Base-by-base conservation (phyloP, 2,113 vertebrate genomes). In the Todiramphus chloris region DNA sequence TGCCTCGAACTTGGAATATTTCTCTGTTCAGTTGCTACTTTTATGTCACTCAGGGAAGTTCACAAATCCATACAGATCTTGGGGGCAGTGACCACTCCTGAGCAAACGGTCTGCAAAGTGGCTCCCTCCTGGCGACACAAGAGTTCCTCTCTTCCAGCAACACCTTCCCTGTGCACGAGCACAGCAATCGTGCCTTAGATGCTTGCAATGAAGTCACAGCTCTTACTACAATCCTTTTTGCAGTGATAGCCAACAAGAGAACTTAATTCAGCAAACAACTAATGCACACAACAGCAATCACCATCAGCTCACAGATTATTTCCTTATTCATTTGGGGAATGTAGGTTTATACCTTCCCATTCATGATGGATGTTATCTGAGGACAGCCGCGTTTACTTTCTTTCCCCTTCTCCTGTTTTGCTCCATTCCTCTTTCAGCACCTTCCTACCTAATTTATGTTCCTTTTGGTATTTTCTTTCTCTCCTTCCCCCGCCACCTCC, bases 121-220 rank as follows among this genome's bases (percentile, higher is more conserved):
- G 30, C 23, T 62, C 50, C 50, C 10, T 8, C 27, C 33, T 2
- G 25, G 39, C 9, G 15, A 11, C 3, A 3, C 0, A 2, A n/a
- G 43, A 14, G 25, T 9, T 59, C 13, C 27, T 25, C 37, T 60
- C 70, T 24, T 27, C 28, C 82, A 59, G 48, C 46, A 41, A 1
- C 10, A 20, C 8, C 15, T 8, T 25, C 21, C 18, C 72, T 8
- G 1, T 0, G 19, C 1, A 4, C 24, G 2, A 48, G 41, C 3
- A 6, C n/a, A 74, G 53, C 19, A 19, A 17, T 37, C 2, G 1
- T 5, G 6, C 13, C 63, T 64, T 15, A 8, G 5, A 19, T 13
- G 33, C 18, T 53, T 50, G 30, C 11, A 11, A 7, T 5, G 31
- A 35, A 69, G 2, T 25, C 7, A 23, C 41, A 89, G 66, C 62